Conservation (phyloP, 2,888 invertebrate genomes). For the Limnephilus rhombicus region DNA sequence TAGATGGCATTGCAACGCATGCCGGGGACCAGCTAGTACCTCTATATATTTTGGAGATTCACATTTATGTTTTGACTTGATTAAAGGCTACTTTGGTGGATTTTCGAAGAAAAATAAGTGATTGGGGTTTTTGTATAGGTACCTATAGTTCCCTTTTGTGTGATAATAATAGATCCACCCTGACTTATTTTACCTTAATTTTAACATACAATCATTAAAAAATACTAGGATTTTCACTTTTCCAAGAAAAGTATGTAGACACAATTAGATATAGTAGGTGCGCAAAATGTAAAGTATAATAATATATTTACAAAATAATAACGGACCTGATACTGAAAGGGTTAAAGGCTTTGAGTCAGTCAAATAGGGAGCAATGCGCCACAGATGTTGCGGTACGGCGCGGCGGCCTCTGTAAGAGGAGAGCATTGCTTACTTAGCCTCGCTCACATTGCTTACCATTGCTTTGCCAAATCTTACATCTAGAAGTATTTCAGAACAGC, state of each 20-base stretch:
- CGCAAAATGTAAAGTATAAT: background rate
- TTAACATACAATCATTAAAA: background rate
- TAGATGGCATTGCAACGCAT: too few species aligned
- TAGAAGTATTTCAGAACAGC: background rate
- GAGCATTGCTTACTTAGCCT: background rate
- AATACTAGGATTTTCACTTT: background rate
- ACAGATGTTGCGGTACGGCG: constrained; percentile 47
- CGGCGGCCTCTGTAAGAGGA: background rate
- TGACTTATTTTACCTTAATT: background rate
- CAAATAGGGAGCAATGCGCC: constrained; percentile 41
- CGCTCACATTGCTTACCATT: background rate
- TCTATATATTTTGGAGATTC: background rate
- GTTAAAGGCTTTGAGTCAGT: constrained; percentile 40
- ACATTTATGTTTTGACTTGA: background rate
- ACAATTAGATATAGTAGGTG: background rate
- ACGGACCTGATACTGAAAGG: background rate
- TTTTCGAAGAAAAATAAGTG: background rate
- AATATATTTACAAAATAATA: background rate
- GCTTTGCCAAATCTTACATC: background rate
- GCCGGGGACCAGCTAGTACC: too few species aligned
- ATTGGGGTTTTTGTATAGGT: too few species aligned
- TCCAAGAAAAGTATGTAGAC: background rate
- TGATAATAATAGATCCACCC: background rate
- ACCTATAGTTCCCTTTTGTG: background rate
- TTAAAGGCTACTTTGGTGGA: too few species aligned